Evolutionary conservation across 2,888 invertebrate species (phyloP), one percentile per base, ranked within the genome.

Genomic region (Salpingus planirostris): DNA sequence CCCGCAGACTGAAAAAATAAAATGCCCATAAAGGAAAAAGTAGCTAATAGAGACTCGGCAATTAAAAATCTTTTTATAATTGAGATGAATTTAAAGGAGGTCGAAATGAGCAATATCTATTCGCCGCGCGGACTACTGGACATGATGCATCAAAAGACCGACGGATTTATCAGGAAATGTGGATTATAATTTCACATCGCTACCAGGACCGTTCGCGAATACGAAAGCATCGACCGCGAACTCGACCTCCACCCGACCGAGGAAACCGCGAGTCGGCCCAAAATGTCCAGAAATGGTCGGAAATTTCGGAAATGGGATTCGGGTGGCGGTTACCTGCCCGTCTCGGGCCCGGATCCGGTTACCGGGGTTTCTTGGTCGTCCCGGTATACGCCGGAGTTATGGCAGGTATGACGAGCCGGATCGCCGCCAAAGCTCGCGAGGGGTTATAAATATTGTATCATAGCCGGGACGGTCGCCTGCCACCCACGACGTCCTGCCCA

Each of bases 1-100:
- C n/a, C n/a, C n/a, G n/a, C n/a, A n/a, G n/a, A n/a, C n/a, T 6
- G 8, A 18, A 46, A 46, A 51, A 53, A 53, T 45, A 42, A 45
- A 49, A 51, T 38, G 38, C 52, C 53, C 44, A 42, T 49, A 44
- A 47, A 47, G 46, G 54, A 53, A 50, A 51, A 52, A 50, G 47
- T 40, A 43, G 44, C 48, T 50, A 53, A 56, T 55, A 59, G 55
- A 55, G 48, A n/a, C n/a, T 37, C 51, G 51, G 55, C 60, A 62
- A 62, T 62, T 62, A 62, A 61, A 61, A 61, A 60, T 60, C 57
- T 59, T 61, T 59, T 59, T 59, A 56, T 62, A 62, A 61, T 60
- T 59, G 60, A 55, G 52, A 57, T 50, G 57, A 57, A 59, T 59
- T 55, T 54, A 50, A 57, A 59, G 42, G 44, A 50, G 49, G 40